These are phyloP conservation scores for Drosophila bipectinata DNA, from an alignment of 1,140 invertebrate species.

Conservation along the genomic window DNA sequence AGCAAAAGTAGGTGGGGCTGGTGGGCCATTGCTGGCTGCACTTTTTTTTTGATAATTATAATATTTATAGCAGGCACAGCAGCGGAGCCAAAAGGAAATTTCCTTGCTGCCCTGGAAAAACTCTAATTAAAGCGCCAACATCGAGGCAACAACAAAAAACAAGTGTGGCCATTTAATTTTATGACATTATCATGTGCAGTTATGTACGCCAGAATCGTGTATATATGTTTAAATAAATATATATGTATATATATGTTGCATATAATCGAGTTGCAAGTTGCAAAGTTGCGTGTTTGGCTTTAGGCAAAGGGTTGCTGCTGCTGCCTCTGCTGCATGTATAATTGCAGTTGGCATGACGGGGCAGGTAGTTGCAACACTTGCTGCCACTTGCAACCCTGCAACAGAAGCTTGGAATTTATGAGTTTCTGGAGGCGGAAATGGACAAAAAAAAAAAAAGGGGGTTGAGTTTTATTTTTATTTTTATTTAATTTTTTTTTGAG, in stretches of 20 bases:
- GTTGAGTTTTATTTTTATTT: background rate
- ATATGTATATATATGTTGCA: conserved; percentile 1
- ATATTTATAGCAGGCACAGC: conserved; percentile 71
- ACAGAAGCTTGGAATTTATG: conserved; percentile 4
- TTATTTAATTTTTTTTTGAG: background rate
- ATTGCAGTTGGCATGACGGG: conserved; percentile 51
- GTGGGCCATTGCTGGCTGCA: conserved; percentile 35
- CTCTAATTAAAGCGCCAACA: conserved; percentile 69
- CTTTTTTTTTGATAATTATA: conserved; percentile 73
- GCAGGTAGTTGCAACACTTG: conserved; percentile 19
- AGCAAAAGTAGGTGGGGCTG: background rate
- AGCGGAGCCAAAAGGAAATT: conserved; percentile 56
- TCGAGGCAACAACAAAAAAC: conserved; percentile 28
- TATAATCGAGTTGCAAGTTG: conserved; percentile 57
- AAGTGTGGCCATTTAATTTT: conserved; percentile 81
- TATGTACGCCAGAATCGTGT: conserved; percentile 53
- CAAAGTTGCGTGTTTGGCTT: background rate
- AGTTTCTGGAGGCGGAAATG: background rate
- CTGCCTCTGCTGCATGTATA: conserved; percentile 48
- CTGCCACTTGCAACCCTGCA: conserved; percentile 14
- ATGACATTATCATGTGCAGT: conserved; percentile 81
- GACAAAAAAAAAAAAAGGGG: background rate
- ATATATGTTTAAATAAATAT: conserved; percentile 17
- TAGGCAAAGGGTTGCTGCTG: conserved; percentile 37
- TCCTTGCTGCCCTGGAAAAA: conserved; percentile 71